These are phyloP conservation scores for Agonum fuliginosum DNA, from an alignment of 2,888 invertebrate genomes.

Conservation along the genomic window DNA sequence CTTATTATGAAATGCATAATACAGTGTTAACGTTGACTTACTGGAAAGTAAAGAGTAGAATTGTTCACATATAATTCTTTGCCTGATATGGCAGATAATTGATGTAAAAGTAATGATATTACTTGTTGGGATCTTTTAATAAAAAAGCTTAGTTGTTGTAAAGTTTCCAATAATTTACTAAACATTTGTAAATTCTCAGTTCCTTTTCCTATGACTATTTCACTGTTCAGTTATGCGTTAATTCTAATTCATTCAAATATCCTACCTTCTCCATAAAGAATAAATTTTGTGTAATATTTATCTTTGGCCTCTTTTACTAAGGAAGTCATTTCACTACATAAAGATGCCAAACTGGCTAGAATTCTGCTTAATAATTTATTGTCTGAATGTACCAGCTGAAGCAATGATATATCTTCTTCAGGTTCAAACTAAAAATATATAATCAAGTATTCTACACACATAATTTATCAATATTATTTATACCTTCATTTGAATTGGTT, in stretches of 20 bases:
- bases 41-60: constrained; percentile 69
- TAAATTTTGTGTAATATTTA: constrained; percentile 78
- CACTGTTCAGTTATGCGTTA: neutral
- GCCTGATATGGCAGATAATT: constrained; percentile 82
- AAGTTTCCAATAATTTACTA: constrained; percentile 76
- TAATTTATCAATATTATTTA: constrained; percentile 56
- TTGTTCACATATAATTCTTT: constrained; percentile 71
- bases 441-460: constrained; percentile 64
- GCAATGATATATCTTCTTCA: constrained; percentile 79
- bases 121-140: constrained; percentile 83
- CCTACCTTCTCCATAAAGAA: constrained; percentile 82
- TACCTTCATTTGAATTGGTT: constrained; percentile 66
- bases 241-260: constrained; percentile 9
- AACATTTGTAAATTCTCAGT: constrained; percentile 70
- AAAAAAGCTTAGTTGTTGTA: constrained; percentile 81
- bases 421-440: constrained; percentile 71
- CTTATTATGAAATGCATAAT: constrained; percentile 67
- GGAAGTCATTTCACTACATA: constrained; percentile 85
- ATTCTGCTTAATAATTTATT: constrained; percentile 88
- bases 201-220: constrained; percentile 62
- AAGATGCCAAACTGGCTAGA: constrained; percentile 84
- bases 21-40: constrained; percentile 63
- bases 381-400: constrained; percentile 86
- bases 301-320: constrained; percentile 81
- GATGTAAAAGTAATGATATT: constrained; percentile 82